phyloP scores from a whole-genome alignment of 2,113 vertebrate species.

The Microtus montanus region DNA sequence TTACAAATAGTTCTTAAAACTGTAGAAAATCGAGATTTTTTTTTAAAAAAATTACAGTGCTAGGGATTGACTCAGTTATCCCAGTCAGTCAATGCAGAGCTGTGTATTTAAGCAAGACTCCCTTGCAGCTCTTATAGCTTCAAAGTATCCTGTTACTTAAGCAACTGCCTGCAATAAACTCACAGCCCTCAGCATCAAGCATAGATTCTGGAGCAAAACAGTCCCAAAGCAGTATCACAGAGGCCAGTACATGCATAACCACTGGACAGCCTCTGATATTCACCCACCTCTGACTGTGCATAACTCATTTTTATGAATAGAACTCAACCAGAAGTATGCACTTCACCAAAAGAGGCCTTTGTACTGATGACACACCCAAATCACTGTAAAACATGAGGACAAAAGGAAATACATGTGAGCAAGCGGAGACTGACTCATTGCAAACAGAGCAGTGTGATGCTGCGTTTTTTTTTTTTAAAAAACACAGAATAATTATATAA shows the following conservation, averaged over 20 bases:
- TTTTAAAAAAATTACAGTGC: background rate
- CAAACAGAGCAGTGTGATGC: background rate
- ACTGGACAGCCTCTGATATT: background rate
- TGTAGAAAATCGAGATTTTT: background rate
- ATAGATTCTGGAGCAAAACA: background rate
- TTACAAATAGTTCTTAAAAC: constrained; percentile 18
- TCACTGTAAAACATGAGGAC: background rate
- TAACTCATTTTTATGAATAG: background rate
- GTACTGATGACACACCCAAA: background rate
- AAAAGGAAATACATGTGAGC: background rate
- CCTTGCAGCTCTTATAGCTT: background rate
- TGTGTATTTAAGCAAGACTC: background rate
- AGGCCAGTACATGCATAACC: background rate
- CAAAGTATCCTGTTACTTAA: background rate
- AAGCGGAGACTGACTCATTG: background rate
- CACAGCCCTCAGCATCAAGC: background rate
- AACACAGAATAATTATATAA: background rate
- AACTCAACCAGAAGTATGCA: background rate
- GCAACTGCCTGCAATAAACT: background rate
- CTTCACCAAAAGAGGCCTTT: background rate
- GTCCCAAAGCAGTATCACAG: background rate
- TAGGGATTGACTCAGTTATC: background rate
- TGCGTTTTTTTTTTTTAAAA: background rate
- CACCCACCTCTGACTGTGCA: background rate
- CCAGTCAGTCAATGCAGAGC: background rate